phyloP scores from a whole-genome alignment of 2,113 vertebrate species.

The Phasianus colchicus region DNA sequence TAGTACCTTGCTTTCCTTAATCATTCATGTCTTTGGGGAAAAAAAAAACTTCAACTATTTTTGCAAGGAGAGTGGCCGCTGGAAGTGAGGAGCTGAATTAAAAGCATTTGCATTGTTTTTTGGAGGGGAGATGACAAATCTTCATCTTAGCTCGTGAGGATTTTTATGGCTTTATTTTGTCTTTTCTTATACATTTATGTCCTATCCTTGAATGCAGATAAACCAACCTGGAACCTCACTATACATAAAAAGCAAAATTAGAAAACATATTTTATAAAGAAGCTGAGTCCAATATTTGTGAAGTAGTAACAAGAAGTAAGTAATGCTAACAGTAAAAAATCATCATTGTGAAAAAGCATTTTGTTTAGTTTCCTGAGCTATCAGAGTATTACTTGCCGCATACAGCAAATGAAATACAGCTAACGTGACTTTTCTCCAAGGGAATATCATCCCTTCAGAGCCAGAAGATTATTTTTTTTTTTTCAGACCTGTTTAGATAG shows the following conservation, averaged over 20 bases:
- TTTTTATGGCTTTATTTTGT: not conserved
- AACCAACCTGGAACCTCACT: not conserved
- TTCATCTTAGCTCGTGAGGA: not conserved
- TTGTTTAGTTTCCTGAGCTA: not conserved
- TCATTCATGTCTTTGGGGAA: not conserved
- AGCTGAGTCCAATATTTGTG: not conserved
- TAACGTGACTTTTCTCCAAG: not conserved
- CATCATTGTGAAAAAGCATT: not conserved
- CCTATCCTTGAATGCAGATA: not conserved
- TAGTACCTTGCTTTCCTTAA: not conserved
- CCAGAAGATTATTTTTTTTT: not conserved
- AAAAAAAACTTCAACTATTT: not conserved
- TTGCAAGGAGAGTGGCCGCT: not conserved
- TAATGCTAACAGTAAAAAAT: not conserved
- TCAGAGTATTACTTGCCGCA: not conserved
- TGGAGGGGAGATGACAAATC: not conserved
- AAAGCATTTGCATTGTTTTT: not conserved
- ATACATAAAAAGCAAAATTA: not conserved
- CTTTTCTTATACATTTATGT: not conserved
- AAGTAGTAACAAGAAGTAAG: not conserved
- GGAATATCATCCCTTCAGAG: not conserved
- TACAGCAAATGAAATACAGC: not conserved
- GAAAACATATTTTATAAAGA: not conserved
- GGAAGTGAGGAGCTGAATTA: not conserved
- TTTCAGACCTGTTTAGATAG: slow-evolving; percentile 55